Evolutionary conservation across 2,888 invertebrate species (phyloP).

Genomic region (Sesamia inferens): DNA sequence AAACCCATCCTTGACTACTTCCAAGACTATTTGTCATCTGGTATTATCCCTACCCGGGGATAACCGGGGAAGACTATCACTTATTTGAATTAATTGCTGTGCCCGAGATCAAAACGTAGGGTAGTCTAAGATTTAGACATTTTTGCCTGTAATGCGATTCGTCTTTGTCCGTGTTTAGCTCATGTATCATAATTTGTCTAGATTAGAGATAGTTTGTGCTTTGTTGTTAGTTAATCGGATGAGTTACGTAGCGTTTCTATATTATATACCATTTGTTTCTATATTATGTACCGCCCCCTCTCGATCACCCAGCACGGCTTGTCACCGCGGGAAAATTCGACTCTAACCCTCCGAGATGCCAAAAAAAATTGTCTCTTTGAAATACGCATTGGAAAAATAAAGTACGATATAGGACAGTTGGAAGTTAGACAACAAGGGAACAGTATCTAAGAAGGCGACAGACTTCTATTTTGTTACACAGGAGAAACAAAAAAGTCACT

Average conservation of each 20-base stretch:
- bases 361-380: too few relatives aligned
- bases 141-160: slow-evolving; percentile 58
- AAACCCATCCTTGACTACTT: slow-evolving; percentile 67
- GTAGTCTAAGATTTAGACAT: slow-evolving; percentile 57
- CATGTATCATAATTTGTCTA: slow-evolving; percentile 30
- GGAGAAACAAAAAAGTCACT: too few relatives aligned
- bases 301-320: too few relatives aligned
- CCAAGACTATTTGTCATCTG: slow-evolving; percentile 74
- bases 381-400: too few relatives aligned
- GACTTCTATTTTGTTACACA: too few relatives aligned
- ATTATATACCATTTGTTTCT: not conserved
- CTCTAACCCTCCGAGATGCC: too few relatives aligned
- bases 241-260: not conserved
- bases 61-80: slow-evolving; percentile 62
- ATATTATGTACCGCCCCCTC: too few relatives aligned
- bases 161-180: slow-evolving; percentile 47
- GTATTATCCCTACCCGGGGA: slow-evolving; percentile 67
- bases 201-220: slow-evolving; percentile 27
- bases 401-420: too few relatives aligned
- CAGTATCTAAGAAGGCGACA: too few relatives aligned
- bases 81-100: slow-evolving; percentile 70
- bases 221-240: not conserved
- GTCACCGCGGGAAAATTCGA: too few relatives aligned
- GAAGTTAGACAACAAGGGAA: too few relatives aligned
- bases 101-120: slow-evolving; percentile 55